Percentiles rank a stretch among this genome's conserved stretches.
Evolutionary conservation across 1,140 invertebrate species (phyloP).

Genomic region (Monomorium pharaonis): DNA sequence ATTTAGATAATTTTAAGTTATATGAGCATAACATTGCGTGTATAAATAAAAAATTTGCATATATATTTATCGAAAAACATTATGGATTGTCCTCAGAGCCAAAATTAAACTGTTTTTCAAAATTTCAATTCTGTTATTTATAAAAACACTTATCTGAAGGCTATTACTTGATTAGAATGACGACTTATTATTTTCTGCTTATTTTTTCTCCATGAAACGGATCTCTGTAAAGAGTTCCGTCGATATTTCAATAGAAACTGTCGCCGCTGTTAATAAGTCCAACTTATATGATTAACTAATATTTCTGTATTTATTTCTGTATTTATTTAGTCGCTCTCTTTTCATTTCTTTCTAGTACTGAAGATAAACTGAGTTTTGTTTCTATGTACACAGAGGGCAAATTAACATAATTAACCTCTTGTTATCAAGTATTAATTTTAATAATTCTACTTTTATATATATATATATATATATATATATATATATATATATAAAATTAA

Average conservation of each 20-base stretch:
- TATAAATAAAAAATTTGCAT: background rate
- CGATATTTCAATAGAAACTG: background rate
- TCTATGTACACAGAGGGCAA: background rate
- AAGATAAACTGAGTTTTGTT: background rate
- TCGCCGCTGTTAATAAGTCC: background rate
- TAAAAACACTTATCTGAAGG: background rate
- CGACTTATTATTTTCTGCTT: background rate
- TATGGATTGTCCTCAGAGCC: background rate
- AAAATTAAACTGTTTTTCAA: background rate
- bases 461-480: no score
- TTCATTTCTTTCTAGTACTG: background rate
- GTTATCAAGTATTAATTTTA: background rate
- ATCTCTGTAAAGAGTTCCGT: background rate
- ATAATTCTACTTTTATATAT: no score
- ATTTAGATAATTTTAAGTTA: no score
- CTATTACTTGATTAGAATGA: background rate
- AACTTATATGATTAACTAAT: background rate
- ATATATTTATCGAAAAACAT: background rate
- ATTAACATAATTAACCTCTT: background rate
- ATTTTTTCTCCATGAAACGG: background rate
- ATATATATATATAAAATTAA: no score
- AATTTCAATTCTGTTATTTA: background rate
- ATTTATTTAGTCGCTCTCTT: background rate
- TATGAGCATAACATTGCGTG: no score
- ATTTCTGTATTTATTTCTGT: background rate